A percentile compares a stretch with the other conserved stretches of the same genome.
Evolutionary conservation across 2,113 vertebrate species (phyloP).

Genomic region (Stomatorhinus ivindoensis): DNA sequence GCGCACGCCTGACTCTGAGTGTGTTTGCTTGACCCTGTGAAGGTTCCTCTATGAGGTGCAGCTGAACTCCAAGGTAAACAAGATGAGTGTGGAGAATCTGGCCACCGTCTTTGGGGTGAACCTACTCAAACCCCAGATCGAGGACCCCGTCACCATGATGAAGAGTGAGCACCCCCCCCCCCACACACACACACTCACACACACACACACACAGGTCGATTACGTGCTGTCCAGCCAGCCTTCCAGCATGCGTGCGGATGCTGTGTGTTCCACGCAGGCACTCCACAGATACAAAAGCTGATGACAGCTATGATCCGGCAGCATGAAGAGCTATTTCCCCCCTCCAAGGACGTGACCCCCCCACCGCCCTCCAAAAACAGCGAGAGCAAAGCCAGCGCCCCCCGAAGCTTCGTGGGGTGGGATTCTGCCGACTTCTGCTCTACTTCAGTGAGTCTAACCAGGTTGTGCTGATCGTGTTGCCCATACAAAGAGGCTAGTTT

Average conservation of each 20-base stretch:
- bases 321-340: constrained; percentile 77
- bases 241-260: neutral
- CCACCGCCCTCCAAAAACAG: constrained; percentile 55
- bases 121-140: constrained; percentile 80
- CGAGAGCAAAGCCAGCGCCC: constrained; percentile 56
- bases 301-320: constrained; percentile 92
- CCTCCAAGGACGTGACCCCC: constrained; percentile 61
- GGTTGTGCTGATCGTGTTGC: neutral
- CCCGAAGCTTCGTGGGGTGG: constrained; percentile 87
- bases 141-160: constrained; percentile 89
- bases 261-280: constrained; percentile 57
- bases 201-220: neutral
- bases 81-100: constrained; percentile 96
- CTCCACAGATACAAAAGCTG: constrained; percentile 86
- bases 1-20: neutral
- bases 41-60: constrained; percentile 93
- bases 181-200: neutral
- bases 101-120: constrained; percentile 96
- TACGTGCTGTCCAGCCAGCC: neutral
- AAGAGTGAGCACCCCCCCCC: constrained; percentile 61
- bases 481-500: neutral
- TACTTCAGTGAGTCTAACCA: neutral
- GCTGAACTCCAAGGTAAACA: constrained; percentile 74
- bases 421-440: constrained; percentile 53
- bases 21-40: constrained; percentile 12